Conservation (phyloP, 2,797 vertebrate species). For the Leuciscus waleckii region DNA sequence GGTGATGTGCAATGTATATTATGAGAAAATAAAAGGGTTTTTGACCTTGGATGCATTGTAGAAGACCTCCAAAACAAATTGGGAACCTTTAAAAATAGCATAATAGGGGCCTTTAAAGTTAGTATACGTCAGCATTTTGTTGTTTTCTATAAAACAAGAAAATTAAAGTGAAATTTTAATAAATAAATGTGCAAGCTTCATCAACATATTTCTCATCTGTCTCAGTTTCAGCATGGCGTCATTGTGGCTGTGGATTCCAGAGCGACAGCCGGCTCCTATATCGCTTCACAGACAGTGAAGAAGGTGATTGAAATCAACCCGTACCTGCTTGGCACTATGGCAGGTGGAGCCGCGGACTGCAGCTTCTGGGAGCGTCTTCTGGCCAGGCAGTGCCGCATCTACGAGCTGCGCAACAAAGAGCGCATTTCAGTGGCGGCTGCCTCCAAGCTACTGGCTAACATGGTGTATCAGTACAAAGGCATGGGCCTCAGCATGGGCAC, state of each 20-base stretch:
- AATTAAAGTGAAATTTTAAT: neutral
- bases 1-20: neutral
- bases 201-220: neutral
- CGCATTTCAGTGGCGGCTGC: constrained; percentile 91
- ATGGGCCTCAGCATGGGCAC: constrained; percentile 95
- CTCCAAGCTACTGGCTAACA: constrained; percentile 92
- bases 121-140: neutral
- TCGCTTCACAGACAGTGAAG: constrained; percentile 91
- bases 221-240: constrained; percentile 87
- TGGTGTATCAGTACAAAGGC: constrained; percentile 96
- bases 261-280: constrained; percentile 89
- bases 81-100: neutral
- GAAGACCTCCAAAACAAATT: neutral
- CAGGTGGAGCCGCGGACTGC: constrained; percentile 90
- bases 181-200: neutral
- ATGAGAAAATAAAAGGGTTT: neutral
- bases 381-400: constrained; percentile 91
- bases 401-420: constrained; percentile 93
- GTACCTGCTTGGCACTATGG: constrained; percentile 92
- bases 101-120: neutral
- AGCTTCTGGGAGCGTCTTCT: constrained; percentile 92
- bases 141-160: neutral
- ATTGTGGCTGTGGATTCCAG: constrained; percentile 92
- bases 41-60: neutral
- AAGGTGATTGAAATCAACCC: constrained; percentile 96